A percentile compares a stretch with the other conserved stretches of the same genome.
These are phyloP conservation scores for Contarinia nasturtii DNA, from an alignment of 1,140 invertebrate species.

Conservation along the genomic window DNA sequence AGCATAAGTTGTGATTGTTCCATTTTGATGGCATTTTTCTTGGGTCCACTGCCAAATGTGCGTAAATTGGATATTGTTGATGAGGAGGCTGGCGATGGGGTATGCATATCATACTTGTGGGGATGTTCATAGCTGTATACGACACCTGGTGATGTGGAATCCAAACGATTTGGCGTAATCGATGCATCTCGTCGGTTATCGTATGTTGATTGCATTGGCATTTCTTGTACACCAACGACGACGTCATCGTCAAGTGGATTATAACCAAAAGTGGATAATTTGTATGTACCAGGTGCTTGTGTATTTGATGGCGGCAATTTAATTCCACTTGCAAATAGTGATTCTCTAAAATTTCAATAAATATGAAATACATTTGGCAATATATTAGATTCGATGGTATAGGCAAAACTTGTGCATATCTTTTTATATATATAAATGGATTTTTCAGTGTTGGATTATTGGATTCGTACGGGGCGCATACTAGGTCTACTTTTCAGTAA, in stretches of 20 bases:
- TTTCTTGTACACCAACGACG: background rate
- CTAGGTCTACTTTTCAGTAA: no score
- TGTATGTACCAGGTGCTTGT: background rate
- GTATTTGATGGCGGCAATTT: background rate
- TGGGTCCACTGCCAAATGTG: background rate
- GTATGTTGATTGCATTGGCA: background rate
- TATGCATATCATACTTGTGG: no score
- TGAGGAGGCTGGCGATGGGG: no score
- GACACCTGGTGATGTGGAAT: no score
- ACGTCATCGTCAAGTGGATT: no score
- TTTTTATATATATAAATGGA: no score
- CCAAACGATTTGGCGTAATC: constrained; percentile 2
- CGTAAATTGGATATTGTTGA: constrained; percentile 6
- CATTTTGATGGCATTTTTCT: constrained; percentile 5
- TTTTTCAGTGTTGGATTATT: no score
- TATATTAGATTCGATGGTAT: background rate
- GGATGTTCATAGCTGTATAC: no score
- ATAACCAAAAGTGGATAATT: no score
- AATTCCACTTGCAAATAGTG: constrained; percentile 12
- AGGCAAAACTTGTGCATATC: no score
- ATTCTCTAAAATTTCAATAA: constrained; percentile 12
- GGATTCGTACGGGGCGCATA: no score
- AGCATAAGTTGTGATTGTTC: constrained; percentile 22
- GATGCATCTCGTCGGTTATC: background rate
- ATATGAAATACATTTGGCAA: background rate